Conservation (phyloP, 2,888 invertebrate species). For the Cataglyphis livida region DNA sequence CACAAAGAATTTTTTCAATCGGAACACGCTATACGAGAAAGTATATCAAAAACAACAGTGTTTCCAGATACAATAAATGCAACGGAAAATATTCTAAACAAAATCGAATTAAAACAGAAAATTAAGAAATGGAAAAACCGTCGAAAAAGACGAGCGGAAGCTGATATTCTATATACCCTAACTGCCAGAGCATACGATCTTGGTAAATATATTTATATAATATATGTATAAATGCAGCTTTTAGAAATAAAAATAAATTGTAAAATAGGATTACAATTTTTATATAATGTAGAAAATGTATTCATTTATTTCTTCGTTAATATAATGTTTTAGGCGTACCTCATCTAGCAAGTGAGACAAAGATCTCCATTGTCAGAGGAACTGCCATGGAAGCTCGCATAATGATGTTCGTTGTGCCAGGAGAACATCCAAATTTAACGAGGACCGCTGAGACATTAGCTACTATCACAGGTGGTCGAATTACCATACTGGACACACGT, state of each 20-base stretch:
- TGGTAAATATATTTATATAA: constrained; percentile 84
- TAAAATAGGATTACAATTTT: neutral
- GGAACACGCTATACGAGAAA: neutral
- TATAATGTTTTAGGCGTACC: constrained; percentile 88
- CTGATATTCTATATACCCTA: constrained; percentile 88
- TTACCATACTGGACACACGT: constrained; percentile 91
- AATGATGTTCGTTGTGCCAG: constrained; percentile 94
- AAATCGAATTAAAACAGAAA: neutral
- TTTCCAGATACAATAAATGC: neutral
- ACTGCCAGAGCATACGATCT: constrained; percentile 94
- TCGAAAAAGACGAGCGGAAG: constrained; percentile 86
- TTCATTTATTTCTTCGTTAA: neutral
- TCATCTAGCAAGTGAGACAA: constrained; percentile 90
- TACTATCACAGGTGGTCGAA: constrained; percentile 92
- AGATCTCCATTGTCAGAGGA: constrained; percentile 88
- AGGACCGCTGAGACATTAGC: constrained; percentile 92
- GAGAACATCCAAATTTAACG: constrained; percentile 90
- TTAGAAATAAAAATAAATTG: neutral
- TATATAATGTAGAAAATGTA: neutral
- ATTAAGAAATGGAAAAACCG: neutral
- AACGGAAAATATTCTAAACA: neutral
- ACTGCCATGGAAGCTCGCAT: constrained; percentile 91
- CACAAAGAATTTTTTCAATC: constrained; percentile 4
- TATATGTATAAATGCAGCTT: neutral
- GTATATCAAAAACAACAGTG: neutral